phyloP scores from a whole-genome alignment of 2,797 vertebrate genomes.

The Synaphobranchus kaupii region DNA sequence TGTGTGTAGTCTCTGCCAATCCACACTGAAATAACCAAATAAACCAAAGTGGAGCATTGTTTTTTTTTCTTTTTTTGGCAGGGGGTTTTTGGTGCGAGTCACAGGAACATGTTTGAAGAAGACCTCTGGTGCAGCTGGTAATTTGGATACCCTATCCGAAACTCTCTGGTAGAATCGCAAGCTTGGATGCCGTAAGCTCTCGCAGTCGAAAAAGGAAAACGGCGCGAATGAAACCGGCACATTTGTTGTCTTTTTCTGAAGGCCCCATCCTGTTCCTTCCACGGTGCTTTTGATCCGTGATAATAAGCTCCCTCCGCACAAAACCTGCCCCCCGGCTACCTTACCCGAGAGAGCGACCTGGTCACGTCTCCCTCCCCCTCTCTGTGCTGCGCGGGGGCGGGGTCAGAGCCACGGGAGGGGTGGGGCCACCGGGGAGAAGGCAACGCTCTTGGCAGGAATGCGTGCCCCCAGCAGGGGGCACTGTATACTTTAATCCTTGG shows the following conservation, averaged over 20 bases:
- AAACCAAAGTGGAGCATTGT: constrained; percentile 68
- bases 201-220: not conserved
- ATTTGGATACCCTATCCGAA: constrained; percentile 54
- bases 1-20: constrained; percentile 45
- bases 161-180: constrained; percentile 66
- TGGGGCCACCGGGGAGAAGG: constrained; percentile 37
- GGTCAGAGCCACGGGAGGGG: constrained; percentile 27
- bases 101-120: constrained; percentile 44
- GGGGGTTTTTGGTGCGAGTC: constrained; percentile 70
- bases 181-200: constrained; percentile 59
- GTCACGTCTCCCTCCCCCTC: constrained; percentile 53
- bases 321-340: constrained; percentile 48
- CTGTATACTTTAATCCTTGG: constrained; percentile 53
- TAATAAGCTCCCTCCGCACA: constrained; percentile 50
- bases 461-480: constrained; percentile 57
- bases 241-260: constrained; percentile 39
- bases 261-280: constrained; percentile 35
- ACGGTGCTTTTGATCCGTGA: constrained; percentile 45
- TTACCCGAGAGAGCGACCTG: constrained; percentile 54
- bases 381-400: constrained; percentile 45
- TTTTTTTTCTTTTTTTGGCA: not conserved
- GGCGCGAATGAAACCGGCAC: not conserved
- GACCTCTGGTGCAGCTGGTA: not conserved
- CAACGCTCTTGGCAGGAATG: constrained; percentile 48
- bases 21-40: constrained; percentile 57